These are phyloP conservation scores for Bombus affinis DNA, from an alignment of 1,140 invertebrate genomes.

Conservation along the genomic window DNA sequence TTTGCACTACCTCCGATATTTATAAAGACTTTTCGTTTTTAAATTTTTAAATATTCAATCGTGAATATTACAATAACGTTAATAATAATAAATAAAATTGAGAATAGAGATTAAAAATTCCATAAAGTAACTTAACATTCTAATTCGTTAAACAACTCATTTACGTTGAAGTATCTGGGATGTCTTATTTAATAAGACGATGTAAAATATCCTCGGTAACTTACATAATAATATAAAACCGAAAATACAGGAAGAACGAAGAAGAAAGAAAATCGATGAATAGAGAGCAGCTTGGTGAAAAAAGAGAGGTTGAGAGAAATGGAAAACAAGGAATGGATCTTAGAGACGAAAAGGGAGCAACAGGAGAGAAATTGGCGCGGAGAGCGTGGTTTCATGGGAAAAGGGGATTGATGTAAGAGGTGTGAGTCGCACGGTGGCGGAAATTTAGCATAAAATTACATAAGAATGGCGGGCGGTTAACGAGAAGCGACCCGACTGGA, in stretches of 20 bases:
- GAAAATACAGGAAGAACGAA: too few relatives aligned
- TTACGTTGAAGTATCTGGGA: too few relatives aligned
- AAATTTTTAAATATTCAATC: too few relatives aligned
- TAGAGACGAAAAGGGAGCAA: neutral
- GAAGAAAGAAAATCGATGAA: neutral
- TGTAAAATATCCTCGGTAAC: too few relatives aligned
- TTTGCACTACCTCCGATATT: too few relatives aligned
- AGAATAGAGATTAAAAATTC: too few relatives aligned
- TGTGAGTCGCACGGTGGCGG: constrained; percentile 13
- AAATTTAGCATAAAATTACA: constrained; percentile 77
- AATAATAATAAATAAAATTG: too few relatives aligned
- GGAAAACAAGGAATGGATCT: neutral
- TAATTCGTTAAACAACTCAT: too few relatives aligned
- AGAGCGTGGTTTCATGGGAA: neutral
- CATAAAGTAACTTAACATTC: too few relatives aligned
- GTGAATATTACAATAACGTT: too few relatives aligned
- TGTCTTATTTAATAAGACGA: rapidly evolving
- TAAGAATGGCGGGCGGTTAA: constrained; percentile 77
- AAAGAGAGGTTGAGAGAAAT: neutral
- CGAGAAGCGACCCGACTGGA: constrained; percentile 46
- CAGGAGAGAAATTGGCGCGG: neutral
- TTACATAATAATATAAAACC: too few relatives aligned
- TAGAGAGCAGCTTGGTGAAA: neutral
- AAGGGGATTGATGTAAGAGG: constrained; percentile 27
- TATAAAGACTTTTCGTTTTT: too few relatives aligned